A percentile compares a stretch with the other conserved stretches of the same genome.
phyloP scores from a whole-genome alignment of 2,888 invertebrate species.

The Stratiomys singularior region DNA sequence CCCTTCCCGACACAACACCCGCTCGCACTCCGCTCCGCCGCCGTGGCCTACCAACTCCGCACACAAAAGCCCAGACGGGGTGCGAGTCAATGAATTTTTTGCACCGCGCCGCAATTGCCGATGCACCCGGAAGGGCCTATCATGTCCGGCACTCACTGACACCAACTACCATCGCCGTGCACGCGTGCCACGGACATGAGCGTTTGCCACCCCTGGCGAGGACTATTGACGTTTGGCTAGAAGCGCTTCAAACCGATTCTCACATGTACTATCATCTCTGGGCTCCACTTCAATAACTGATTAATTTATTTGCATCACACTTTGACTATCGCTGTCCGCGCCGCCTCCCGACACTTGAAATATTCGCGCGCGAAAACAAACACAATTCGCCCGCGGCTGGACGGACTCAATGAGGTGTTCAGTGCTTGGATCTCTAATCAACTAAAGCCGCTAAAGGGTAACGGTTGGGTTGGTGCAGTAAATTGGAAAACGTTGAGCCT shows the following conservation, averaged over 20 bases:
- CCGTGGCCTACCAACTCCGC: neutral
- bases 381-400: neutral
- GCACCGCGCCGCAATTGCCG: neutral
- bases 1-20: neutral
- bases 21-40: too few relatives aligned
- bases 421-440: too few relatives aligned
- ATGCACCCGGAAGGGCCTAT: neutral
- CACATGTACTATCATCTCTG: neutral
- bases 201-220: conserved; percentile 32
- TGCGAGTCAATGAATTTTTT: conserved; percentile 22
- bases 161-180: conserved; percentile 4
- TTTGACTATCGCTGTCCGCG: neutral
- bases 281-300: neutral
- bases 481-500: neutral
- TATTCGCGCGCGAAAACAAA: conserved; percentile 19
- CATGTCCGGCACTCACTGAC: neutral
- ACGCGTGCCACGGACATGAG: neutral
- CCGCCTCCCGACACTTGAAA: neutral
- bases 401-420: too few relatives aligned
- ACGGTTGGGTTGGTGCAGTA: too few relatives aligned
- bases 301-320: neutral
- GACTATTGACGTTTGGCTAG: conserved; percentile 16
- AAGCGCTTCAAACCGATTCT: neutral
- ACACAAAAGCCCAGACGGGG: neutral
- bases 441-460: too few relatives aligned